Evolutionary conservation across 2,797 vertebrate species (phyloP), one percentile per base, ranked within the genome.

Genomic region (Arnoldichthys spilopterus): DNA sequence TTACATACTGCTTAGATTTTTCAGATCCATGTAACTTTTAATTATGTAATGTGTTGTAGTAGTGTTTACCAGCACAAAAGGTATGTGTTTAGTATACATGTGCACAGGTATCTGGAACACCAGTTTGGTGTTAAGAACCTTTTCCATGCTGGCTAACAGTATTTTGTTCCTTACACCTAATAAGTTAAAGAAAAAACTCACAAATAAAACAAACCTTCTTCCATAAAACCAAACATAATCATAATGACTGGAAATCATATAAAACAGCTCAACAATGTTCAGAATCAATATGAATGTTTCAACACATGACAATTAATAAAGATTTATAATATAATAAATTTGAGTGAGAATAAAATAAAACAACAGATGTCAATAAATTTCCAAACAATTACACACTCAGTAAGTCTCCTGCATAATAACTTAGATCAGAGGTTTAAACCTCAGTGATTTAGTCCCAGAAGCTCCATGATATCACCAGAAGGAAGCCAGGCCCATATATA

Each of bases 181-280:
- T 84, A 88, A 88, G 82, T 87, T 87, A 87, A 87, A 77, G 59
- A 34, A 64, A 76, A 68, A 80, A 78, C 67, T 83, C 49, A 77
- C 76, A 86, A 84, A 90, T 86, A 87, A 72, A 85, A 88, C 32
- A 78, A 49, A 86, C 73, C 73, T 62, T 83, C 79, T 90, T 85
- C 71, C 78, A 45, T 72, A 69, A 83, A 87, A 74, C 61, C 81
- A 63, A 72, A 84, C 77, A 84, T 83, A 78, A 78, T 77, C 77
- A 83, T 20, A 68, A 82, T 80, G 77, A 49, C 79, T 54, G 22
- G 11, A 71, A 72, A 64, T 69, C 40, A 64, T 72, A 76, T n/a
- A 69, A 73, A 78, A 77, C 66, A 71, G 74, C 34, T 75, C 16
- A 77, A 83, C 86, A 85, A 82, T 79, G 84, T 64, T 67, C 53